Conservation (phyloP, 2,113 vertebrate species). For the Caranx ignobilis region DNA sequence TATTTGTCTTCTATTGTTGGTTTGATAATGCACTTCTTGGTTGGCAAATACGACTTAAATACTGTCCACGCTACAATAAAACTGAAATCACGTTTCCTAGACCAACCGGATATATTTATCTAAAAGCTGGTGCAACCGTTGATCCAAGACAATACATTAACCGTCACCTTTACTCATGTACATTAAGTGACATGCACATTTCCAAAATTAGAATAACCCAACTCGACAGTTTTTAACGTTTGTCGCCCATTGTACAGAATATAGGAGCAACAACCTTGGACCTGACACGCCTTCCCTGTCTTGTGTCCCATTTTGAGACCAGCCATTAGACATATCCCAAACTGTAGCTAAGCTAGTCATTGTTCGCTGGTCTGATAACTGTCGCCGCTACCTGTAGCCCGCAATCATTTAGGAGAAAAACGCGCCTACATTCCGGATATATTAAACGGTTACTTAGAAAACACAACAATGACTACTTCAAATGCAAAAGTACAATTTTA, state of each 20-base stretch:
- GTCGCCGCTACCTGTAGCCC: conserved; percentile 19
- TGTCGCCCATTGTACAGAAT: not conserved
- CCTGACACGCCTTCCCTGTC: conserved; percentile 66
- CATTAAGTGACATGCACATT: not conserved
- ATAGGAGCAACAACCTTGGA: conserved; percentile 6
- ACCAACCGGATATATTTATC: not conserved
- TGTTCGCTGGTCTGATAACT: conserved; percentile 61
- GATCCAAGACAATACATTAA: not conserved
- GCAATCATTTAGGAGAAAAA: not conserved
- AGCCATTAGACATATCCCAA: conserved; percentile 64
- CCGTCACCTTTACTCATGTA: not conserved
- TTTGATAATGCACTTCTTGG: not conserved
- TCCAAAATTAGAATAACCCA: not conserved
- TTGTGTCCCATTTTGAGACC: conserved; percentile 34
- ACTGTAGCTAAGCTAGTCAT: conserved; percentile 64
- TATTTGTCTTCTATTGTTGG: not conserved
- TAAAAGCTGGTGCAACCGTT: not conserved
- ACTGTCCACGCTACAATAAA: not conserved
- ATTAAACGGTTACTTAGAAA: not conserved
- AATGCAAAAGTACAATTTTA: not conserved
- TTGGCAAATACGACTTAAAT: not conserved
- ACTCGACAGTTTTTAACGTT: not conserved
- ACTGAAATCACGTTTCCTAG: not conserved
- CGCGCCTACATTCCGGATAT: accelerated
- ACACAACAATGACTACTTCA: not conserved